Evolutionary conservation across 2,888 invertebrate species (phyloP).

Genomic region (Acheta domesticus): DNA sequence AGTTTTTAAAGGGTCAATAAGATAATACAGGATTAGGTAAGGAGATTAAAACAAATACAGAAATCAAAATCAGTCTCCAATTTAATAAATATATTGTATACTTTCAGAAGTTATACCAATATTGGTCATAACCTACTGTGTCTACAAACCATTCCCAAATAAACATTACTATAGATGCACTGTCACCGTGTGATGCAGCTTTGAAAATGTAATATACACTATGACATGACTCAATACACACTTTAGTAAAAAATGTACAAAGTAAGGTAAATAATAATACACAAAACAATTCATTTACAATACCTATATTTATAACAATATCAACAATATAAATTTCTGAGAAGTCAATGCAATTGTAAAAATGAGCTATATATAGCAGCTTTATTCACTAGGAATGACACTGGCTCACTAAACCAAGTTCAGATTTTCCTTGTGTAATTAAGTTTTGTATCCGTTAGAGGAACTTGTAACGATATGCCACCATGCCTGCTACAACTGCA

Average conservation of each 20-base stretch:
- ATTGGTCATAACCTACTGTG: neutral
- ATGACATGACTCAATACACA: neutral
- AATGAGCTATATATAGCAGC: neutral
- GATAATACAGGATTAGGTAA: too few species aligned
- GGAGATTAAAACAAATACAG: neutral
- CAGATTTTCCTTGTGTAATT: neutral
- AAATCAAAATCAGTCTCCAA: neutral
- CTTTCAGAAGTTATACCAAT: neutral
- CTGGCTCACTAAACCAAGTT: neutral
- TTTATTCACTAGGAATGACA: slow-evolving; percentile 7
- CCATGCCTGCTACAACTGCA: slow-evolving; percentile 64
- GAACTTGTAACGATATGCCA: slow-evolving; percentile 69
- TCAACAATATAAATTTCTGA: neutral
- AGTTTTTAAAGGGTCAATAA: too few species aligned
- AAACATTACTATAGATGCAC: neutral
- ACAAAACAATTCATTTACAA: slow-evolving; percentile 5
- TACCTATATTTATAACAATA: neutral
- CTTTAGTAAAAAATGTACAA: slow-evolving; percentile 11
- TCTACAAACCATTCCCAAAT: neutral
- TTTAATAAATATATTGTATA: neutral
- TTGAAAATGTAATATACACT: slow-evolving; percentile 1
- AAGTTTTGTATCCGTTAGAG: slow-evolving; percentile 27
- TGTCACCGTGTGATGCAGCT: neutral
- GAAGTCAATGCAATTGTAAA: neutral
- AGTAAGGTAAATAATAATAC: slow-evolving; percentile 12